These are phyloP conservation scores for Belgica antarctica DNA, from an alignment of 2,888 invertebrate species.

Conservation along the genomic window DNA sequence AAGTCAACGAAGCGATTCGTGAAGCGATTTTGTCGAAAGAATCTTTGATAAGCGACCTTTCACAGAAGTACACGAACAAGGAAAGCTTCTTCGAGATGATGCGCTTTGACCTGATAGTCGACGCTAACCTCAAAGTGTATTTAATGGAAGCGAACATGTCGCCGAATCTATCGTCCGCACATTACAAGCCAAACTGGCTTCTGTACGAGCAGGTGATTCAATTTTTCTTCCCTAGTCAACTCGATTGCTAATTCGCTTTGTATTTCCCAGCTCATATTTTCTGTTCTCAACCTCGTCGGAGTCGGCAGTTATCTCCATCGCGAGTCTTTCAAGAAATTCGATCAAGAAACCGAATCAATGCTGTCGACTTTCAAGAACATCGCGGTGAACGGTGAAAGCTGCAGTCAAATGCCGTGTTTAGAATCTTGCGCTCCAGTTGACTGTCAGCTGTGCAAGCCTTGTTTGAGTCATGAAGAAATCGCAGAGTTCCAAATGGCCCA, in stretches of 20 bases:
- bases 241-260: no score
- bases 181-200: conserved; percentile 82
- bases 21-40: conserved; percentile 71
- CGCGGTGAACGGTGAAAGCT: conserved; percentile 69
- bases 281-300: conserved; percentile 76
- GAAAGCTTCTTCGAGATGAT: conserved; percentile 90
- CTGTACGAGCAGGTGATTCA: conserved; percentile 90
- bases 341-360: conserved; percentile 60
- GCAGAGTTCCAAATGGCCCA: conserved; percentile 66
- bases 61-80: conserved; percentile 57
- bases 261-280: no score
- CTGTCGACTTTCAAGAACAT: conserved; percentile 76
- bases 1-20: conserved; percentile 75
- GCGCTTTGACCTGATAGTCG: conserved; percentile 89
- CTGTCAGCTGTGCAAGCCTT: conserved; percentile 78
- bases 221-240: no score
- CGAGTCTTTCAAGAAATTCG: conserved; percentile 52
- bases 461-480: conserved; percentile 64
- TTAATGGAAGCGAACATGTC: conserved; percentile 98
- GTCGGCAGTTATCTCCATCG: conserved; percentile 59
- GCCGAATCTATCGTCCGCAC: conserved; percentile 91
- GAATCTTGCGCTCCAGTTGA: conserved; percentile 64
- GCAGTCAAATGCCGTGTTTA: conserved; percentile 59
- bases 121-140: conserved; percentile 79
- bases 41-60: conserved; percentile 62